phyloP scores from a whole-genome alignment of 2,113 vertebrate genomes.

The Marmota monax region DNA sequence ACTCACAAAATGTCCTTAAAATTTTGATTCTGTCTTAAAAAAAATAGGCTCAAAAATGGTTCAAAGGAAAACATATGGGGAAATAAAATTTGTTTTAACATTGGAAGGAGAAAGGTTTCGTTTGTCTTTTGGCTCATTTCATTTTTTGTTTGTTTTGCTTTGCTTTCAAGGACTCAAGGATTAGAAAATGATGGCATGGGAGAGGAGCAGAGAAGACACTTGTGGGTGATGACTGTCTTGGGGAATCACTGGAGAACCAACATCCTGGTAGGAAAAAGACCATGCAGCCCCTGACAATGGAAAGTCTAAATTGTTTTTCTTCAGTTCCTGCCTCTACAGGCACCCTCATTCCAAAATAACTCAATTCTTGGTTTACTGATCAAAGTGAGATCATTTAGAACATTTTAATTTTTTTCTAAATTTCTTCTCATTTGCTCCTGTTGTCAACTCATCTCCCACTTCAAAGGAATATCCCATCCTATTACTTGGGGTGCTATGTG shows the following conservation, averaged over 20 bases:
- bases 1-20: neutral
- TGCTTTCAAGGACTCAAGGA: neutral
- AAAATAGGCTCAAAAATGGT: neutral
- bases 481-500: neutral
- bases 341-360: neutral
- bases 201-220: neutral
- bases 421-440: neutral
- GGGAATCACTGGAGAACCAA: neutral
- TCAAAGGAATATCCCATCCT: neutral
- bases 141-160: neutral
- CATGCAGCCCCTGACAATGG: neutral
- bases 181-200: neutral
- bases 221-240: neutral
- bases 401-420: constrained; percentile 6
- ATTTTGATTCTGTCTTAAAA: neutral
- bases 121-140: neutral
- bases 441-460: neutral
- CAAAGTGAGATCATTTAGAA: neutral
- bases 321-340: neutral
- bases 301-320: neutral
- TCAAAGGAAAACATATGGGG: neutral
- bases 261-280: neutral
- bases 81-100: neutral
- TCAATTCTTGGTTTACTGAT: neutral
- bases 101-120: neutral